Conservation (phyloP, 2,113 vertebrate species). For the Todiramphus chloris region DNA sequence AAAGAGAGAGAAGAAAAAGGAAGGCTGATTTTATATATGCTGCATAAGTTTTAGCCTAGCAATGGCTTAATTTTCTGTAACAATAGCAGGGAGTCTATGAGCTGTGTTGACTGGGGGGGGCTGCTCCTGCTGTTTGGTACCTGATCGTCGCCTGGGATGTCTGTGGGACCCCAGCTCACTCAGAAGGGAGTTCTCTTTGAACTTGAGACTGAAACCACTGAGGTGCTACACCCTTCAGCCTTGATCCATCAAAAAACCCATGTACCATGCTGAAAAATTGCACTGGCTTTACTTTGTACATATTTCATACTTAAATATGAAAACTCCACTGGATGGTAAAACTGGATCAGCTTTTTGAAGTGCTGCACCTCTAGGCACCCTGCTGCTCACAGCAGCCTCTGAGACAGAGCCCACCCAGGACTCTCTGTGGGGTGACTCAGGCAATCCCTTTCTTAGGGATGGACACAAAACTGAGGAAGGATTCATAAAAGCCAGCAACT, state of each 20-base stretch:
- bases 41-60: not conserved
- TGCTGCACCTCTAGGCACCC: not conserved
- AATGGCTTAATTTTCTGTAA: not conserved
- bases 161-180: not conserved
- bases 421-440: not conserved
- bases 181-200: not conserved
- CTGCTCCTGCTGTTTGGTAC: not conserved
- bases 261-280: not conserved
- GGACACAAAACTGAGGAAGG: not conserved
- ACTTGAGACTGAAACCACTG: not conserved
- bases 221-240: not conserved
- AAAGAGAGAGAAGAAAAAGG: not conserved
- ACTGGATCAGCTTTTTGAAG: not conserved
- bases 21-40: not conserved
- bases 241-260: not conserved
- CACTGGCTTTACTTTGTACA: not conserved
- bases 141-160: not conserved
- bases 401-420: not conserved
- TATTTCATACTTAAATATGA: not conserved
- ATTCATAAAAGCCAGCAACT: not conserved
- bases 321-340: not conserved
- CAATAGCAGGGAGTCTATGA: not conserved
- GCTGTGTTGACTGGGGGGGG: not conserved
- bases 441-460: not conserved
- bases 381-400: not conserved